Evolutionary conservation across 1,140 invertebrate genomes (phyloP), one percentile per base, ranked within the genome.

Genomic region (Megathymus violae): DNA sequence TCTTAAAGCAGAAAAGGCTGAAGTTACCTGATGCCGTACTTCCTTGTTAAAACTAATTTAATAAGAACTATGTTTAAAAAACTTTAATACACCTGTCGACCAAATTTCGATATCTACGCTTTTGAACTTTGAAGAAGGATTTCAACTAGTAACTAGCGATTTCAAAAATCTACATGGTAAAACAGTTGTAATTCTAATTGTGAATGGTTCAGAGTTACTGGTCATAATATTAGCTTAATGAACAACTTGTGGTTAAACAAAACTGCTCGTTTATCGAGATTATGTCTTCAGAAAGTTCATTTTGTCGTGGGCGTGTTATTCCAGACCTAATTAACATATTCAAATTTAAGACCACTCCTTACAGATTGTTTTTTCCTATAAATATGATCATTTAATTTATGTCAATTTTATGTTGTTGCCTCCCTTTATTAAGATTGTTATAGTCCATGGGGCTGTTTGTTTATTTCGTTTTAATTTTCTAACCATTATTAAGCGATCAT

Each of bases 291-390:
- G 41, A 46, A 44, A 14, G 25, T 44, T 43, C 25, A 25, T 19
- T 46, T 14, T 62, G 51, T 62, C 56, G 63, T 69, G 51, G 67
- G 67, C 62, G 67, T 69, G 58, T 47, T 64, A 69, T 54, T 65
- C 51, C 60, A 36, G 48, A 64, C 13, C 15, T 19, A 69, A 65
- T 69, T 62, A 60, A 69, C 64, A 65, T 69, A 69, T 69, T 69
- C 63, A 62, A 65, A 69, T 69, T 62, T 61, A 58, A 43, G 46
- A 46, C 67, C 63, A 69, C 67, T 69, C 67, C 67, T 69, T 62
- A 62, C 41, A 63, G 50, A 65, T 69, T 65, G 67, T 69, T 69
- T 69, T 56, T 62, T 40, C 54, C 58, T 51, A 65, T 52, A 65
- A 69, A 61, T 50, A 69, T 58, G 62, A 59, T 65, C 51, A 47